Base-by-base conservation (phyloP, 2,113 vertebrate species). In the Oncorhynchus gorbuscha region DNA sequence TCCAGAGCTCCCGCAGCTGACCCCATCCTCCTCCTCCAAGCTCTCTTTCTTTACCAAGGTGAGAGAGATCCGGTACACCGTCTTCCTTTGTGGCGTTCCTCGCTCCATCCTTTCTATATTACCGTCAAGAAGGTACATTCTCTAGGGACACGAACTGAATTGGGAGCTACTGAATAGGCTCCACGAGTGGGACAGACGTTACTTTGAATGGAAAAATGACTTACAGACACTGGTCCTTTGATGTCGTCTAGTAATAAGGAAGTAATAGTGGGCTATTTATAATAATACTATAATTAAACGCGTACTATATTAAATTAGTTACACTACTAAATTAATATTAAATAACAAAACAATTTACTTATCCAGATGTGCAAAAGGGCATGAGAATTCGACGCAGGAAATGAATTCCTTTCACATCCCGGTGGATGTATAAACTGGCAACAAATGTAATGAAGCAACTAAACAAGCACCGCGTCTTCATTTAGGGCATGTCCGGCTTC, bases 31-130 rank as follows among this genome's bases (percentile, higher is more conserved):
- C 81, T 81, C 58, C 18, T 94, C 90, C 81, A 92, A 77, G 68
- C 83, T 92, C 88, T 98, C 97, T 84, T 95, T 95, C 85, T 97
- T 95, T 84, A 99, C 97, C 87, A 98, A 87, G 45, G 97, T 98
- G 82, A 98, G 94, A 16, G 97, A 98, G 91, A 99, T 99, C 87
- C 96, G 92, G 89, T 98, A 97, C 1, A 98, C 95, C 0, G 96
- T 97, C 66, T 92, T 97, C 82, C 95, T 92, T 81, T 94, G 95
- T 12, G 95, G 93, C 24, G 93, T 87, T 0, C 94, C 94, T 28
- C 95, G 89, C 83, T 95, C 94, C 96, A 95, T 94, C 77, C 89
- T 83, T 69, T 93, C 94, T 1, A 90, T 92, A 65, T 86, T 87
- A 59, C 88, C 90, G 89, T 96, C 95, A 86, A 97, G 90, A 24